Base-by-base conservation (phyloP, 2,113 vertebrate genomes). In the Myotis lucifugus region DNA sequence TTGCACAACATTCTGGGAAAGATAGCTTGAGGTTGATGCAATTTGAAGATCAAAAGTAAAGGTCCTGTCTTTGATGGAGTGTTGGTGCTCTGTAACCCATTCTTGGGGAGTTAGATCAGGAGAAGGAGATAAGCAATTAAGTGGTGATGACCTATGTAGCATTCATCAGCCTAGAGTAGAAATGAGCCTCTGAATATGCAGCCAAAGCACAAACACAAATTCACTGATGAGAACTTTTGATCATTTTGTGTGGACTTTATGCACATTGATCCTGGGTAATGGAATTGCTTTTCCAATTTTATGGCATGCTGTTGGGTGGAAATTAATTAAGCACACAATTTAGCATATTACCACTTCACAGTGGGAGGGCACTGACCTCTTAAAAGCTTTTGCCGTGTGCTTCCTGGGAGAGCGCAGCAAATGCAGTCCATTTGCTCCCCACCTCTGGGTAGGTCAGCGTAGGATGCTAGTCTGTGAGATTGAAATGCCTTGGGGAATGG, bases 291-390 rank as follows among this genome's bases (percentile, higher is more conserved):
- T 92, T 88, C 37, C 78, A 93, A 92, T 95, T 93, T 95, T 88
- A 93, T 93, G 90, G 85, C 59, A 64, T 82, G 77, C 59, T 85
- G 3, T 92, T 88, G 64, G 64, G 77, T 86, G 19, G 54, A 95
- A 95, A 90, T 96, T 93, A 92, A 93, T 95, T 88, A 91, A 73
- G 59, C 54, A 90, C 67, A 11, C 74, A 74, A 96, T 96, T 96
- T 94, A 86, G 59, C 40, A 89, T 61, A 83, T 93, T 74, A 64
- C 46, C 61, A 61, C 93, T 92, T 97, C 90, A 91, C 54, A 95
- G 79, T 88, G 40, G 40, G 85, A 96, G 54, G 73, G 85, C 50
- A 67, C 0, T 93, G 95, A 76, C 90, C 88, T 96, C 85, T 59
- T 59, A 83, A 95, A 93, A 88, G 29, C 50, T 67, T 79, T 90